Evolutionary conservation across 92 coral and sea anemone genomes (phyloP).

Genomic region (Umimayanthus chanpuru): DNA sequence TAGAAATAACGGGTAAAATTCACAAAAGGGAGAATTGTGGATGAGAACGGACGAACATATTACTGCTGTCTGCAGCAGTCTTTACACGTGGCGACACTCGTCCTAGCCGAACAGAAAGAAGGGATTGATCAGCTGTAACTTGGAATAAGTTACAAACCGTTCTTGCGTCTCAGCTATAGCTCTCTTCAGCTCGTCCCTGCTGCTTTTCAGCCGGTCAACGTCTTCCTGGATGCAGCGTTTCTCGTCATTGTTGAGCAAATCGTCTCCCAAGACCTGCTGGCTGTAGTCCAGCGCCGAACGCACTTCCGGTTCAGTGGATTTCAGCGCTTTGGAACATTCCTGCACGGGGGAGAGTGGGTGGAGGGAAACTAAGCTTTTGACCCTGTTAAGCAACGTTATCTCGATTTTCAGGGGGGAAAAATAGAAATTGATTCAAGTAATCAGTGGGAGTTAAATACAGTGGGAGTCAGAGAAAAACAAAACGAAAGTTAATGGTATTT

Average conservation of each 20-base stretch:
- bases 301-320: constrained; percentile 14
- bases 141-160: constrained; percentile 26
- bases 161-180: background rate
- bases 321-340: constrained; percentile 16
- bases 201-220: constrained; percentile 11
- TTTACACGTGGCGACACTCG: background rate
- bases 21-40: too few species aligned
- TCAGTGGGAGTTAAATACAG: too few species aligned
- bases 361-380: background rate
- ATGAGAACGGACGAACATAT: too few species aligned
- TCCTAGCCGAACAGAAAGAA: background rate
- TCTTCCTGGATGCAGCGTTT: constrained; percentile 31
- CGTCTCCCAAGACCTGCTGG: constrained; percentile 10
- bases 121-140: too few species aligned
- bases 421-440: too few species aligned
- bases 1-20: too few species aligned
- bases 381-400: too few species aligned
- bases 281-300: constrained; percentile 22
- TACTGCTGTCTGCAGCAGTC: too few species aligned
- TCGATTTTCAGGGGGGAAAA: too few species aligned
- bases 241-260: constrained; percentile 20
- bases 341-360: background rate
- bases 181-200: background rate
- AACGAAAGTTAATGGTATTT: too few species aligned
- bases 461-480: too few species aligned